Conservation (phyloP, 2,113 vertebrate species). For the Pterocles burchelli region DNA sequence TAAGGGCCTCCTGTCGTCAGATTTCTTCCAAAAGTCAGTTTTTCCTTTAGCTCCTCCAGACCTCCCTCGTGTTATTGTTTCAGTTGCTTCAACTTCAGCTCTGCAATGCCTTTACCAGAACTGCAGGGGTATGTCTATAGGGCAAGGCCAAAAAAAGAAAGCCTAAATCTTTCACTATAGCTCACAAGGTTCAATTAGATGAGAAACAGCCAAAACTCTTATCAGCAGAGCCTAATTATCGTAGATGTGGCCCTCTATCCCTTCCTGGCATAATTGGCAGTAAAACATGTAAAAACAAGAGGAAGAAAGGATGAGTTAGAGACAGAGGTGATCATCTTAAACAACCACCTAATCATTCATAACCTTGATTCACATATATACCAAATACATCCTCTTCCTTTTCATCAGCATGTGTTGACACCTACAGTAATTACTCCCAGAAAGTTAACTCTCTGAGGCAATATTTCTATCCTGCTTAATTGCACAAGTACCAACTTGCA, state of each 20-base stretch:
- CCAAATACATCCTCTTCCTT: conserved; percentile 19
- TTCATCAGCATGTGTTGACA: conserved; percentile 9
- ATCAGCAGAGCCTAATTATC: background rate
- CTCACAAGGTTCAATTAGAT: background rate
- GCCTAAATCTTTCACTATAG: background rate
- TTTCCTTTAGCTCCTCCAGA: conserved; percentile 31
- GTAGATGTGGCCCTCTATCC: background rate
- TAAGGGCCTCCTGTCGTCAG: background rate
- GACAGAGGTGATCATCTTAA: conserved; percentile 7
- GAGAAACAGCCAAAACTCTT: background rate
- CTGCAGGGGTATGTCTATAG: background rate
- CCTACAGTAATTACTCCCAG: conserved; percentile 53
- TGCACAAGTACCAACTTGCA: conserved; percentile 16
- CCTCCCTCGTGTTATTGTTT: background rate
- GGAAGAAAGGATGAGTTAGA: background rate
- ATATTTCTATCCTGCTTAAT: conserved; percentile 55
- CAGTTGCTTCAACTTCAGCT: background rate
- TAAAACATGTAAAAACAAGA: background rate
- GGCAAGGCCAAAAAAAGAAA: background rate
- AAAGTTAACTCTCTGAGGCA: conserved; percentile 58
- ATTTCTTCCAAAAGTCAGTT: conserved; percentile 22
- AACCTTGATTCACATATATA: background rate
- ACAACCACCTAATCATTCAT: conserved; percentile 13
- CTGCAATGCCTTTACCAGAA: background rate
- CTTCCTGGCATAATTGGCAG: background rate